A percentile compares a stretch with the other conserved stretches of the same genome.
phyloP scores from a whole-genome alignment of 1,140 invertebrate species.

The Neocloeon triangulifer region DNA sequence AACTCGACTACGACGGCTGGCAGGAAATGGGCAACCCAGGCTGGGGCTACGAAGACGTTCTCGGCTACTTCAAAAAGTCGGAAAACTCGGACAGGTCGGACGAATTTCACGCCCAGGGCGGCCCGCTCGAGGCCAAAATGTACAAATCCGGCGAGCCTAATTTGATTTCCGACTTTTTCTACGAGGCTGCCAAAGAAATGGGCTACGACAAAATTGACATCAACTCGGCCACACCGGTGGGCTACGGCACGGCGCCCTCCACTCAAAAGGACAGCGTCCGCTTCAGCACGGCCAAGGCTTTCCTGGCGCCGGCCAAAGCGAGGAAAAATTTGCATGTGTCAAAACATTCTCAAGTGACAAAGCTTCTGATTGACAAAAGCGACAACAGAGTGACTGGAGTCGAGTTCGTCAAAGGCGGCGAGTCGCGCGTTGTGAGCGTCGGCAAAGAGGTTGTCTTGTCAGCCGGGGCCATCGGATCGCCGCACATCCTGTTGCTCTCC shows the following conservation, averaged over 20 bases:
- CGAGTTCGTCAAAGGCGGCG: constrained; percentile 17
- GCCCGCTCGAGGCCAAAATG: constrained; percentile 33
- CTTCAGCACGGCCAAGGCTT: constrained; percentile 45
- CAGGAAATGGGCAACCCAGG: constrained; percentile 30
- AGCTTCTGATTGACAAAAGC: constrained; percentile 48
- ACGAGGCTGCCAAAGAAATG: constrained; percentile 31
- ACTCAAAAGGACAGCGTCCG: constrained; percentile 35
- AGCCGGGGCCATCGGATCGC: constrained; percentile 29
- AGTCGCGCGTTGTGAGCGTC: constrained; percentile 14
- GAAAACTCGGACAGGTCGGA: constrained; percentile 18
- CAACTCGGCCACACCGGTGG: constrained; percentile 13
- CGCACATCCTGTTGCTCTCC: constrained; percentile 29
- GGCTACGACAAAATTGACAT: constrained; percentile 11
- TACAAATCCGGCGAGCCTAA: constrained; percentile 33
- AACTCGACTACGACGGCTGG: constrained; percentile 41
- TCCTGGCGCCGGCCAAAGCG: constrained; percentile 42
- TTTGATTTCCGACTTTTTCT: constrained; percentile 21
- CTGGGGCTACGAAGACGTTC: constrained; percentile 36
- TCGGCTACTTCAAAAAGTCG: constrained; percentile 32
- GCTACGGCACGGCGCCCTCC: constrained; percentile 23
- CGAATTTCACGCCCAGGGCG: constrained; percentile 23
- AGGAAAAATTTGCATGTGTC: constrained; percentile 45
- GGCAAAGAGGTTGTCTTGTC: constrained; percentile 25
- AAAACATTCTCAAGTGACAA: constrained; percentile 41
- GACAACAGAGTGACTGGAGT: constrained; percentile 26